Evolutionary conservation across 2,888 invertebrate genomes (phyloP).

Genomic region (Eudasyphora cyanicolor): DNA sequence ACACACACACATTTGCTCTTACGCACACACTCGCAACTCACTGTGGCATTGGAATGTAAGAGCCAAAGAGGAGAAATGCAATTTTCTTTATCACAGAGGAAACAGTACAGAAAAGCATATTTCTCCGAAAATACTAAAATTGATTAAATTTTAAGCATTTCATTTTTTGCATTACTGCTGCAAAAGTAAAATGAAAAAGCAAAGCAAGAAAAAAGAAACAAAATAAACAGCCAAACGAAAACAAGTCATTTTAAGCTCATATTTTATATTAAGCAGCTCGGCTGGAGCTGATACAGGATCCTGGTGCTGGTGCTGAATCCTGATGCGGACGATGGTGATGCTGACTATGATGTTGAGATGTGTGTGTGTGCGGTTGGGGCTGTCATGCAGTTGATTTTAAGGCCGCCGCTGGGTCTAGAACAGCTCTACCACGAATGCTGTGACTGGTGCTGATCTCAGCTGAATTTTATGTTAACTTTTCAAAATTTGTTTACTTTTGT

Average conservation of each 20-base stretch:
- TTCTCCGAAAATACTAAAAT: not conserved
- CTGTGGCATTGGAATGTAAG: not conserved
- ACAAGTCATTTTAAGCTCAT: conserved; percentile 7
- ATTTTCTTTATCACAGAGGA: not conserved
- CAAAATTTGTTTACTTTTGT: conserved; percentile 64
- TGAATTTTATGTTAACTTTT: conserved; percentile 27
- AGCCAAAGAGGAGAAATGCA: conserved; percentile 9
- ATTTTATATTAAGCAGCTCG: conserved; percentile 14
- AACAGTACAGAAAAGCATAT: not conserved
- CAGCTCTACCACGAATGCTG: not conserved
- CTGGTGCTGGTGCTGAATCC: not conserved
- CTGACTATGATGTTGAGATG: not conserved
- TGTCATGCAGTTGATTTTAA: not conserved
- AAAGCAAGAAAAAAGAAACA: not conserved
- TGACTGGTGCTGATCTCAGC: conserved; percentile 28
- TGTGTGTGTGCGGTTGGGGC: not conserved
- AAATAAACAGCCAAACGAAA: not conserved
- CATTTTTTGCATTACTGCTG: not conserved
- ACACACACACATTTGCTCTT: no score
- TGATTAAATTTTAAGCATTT: not conserved
- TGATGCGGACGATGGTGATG: not conserved
- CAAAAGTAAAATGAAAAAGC: no score
- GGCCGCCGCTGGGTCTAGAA: not conserved
- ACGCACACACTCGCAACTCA: no score
- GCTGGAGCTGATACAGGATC: not conserved